Evolutionary conservation across 2,113 vertebrate genomes (phyloP).

Genomic region (Chelonoidis abingdonii): DNA sequence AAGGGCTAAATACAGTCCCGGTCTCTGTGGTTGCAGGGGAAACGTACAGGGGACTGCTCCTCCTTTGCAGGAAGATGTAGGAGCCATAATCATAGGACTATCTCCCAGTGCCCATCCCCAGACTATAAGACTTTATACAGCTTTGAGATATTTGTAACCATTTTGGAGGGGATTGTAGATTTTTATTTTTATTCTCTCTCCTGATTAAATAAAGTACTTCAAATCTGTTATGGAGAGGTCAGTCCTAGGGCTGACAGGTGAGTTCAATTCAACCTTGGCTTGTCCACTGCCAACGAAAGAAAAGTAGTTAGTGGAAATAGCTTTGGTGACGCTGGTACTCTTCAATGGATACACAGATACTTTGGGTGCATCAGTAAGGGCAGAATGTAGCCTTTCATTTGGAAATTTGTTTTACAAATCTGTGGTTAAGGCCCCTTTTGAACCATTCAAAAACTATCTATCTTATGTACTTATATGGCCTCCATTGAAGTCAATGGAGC

Average conservation of each 20-base stretch:
- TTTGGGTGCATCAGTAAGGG: background rate
- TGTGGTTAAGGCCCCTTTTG: background rate
- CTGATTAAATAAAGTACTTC: background rate
- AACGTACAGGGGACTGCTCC: background rate
- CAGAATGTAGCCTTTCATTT: background rate
- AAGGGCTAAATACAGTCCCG: background rate
- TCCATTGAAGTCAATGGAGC: background rate
- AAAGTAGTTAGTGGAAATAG: background rate
- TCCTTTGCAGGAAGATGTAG: background rate
- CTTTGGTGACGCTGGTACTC: background rate
- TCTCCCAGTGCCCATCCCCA: background rate
- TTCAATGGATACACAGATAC: background rate
- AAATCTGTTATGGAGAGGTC: background rate
- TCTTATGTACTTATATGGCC: background rate
- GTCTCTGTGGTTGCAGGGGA: background rate
- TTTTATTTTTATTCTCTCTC: background rate
- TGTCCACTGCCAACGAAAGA: background rate
- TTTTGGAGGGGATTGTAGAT: background rate
- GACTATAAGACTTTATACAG: background rate
- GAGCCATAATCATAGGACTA: background rate
- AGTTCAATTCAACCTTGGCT: background rate
- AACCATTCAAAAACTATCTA: background rate
- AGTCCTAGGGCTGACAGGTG: background rate
- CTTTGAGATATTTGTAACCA: background rate
- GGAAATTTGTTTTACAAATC: background rate